These are phyloP conservation scores for Andrena bicolor DNA, from an alignment of 2,888 invertebrate species.

Conservation along the genomic window DNA sequence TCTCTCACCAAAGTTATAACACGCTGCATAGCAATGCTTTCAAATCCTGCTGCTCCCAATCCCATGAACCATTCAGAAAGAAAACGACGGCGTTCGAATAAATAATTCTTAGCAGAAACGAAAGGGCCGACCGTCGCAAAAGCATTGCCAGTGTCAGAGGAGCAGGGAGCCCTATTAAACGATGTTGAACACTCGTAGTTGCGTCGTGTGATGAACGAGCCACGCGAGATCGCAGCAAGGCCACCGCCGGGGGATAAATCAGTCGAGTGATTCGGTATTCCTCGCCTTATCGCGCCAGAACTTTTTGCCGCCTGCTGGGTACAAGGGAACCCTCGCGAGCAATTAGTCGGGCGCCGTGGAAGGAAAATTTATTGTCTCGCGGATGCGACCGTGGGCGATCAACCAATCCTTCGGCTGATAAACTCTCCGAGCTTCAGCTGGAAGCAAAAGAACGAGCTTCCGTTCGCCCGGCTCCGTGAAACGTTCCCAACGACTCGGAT, in stretches of 20 bases:
- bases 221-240: conserved; percentile 24
- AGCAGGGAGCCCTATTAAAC: conserved; percentile 3
- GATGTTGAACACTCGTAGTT: conserved; percentile 28
- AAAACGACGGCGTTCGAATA: not conserved
- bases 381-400: not conserved
- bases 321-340: conserved; percentile 8
- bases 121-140: no score
- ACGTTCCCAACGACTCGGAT: not conserved
- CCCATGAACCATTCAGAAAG: no score
- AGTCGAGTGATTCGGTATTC: conserved; percentile 46
- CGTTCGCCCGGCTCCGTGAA: not conserved
- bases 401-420: conserved; percentile 6
- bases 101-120: not conserved
- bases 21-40: no score
- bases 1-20: no score
- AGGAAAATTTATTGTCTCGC: conserved; percentile 18
- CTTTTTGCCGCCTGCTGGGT: conserved; percentile 13
- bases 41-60: no score
- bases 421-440: not conserved
- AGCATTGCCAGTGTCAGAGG: not conserved
- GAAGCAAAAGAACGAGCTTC: not conserved
- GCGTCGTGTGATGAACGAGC: conserved; percentile 40
- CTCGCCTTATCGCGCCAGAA: conserved; percentile 13
- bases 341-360: conserved; percentile 23
- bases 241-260: conserved; percentile 33